Conservation (phyloP, 2,797 vertebrate genomes). For the Melanotaenia nigrans region DNA sequence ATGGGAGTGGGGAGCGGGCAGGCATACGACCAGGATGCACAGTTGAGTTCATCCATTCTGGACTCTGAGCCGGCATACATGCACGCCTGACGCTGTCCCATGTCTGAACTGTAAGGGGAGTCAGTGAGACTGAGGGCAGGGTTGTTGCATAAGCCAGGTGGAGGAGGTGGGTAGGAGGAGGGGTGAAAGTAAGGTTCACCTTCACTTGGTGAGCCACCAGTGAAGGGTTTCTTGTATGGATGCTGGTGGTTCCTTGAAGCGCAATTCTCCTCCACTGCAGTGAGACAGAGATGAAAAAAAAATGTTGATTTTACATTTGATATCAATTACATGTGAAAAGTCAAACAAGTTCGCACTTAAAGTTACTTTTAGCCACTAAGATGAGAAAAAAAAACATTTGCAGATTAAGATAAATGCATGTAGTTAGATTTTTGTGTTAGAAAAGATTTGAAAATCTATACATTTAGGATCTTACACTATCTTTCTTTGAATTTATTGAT, state of each 20-base stretch:
- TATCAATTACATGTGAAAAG: background rate
- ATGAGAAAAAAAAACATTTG: background rate
- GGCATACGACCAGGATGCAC: constrained; percentile 92
- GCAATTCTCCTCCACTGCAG: constrained; percentile 85
- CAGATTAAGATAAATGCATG: background rate
- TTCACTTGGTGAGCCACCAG: constrained; percentile 86
- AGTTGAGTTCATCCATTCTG: constrained; percentile 91
- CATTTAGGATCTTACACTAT: background rate
- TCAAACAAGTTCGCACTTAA: background rate
- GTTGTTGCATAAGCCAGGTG: constrained; percentile 73
- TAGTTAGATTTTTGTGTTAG: background rate
- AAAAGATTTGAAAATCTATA: background rate
- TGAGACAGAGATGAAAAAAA: constrained; percentile 44
- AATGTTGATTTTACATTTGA: constrained; percentile 19
- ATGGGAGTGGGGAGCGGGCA: constrained; percentile 89
- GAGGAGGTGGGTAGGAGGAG: constrained; percentile 85
- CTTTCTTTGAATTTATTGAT: background rate
- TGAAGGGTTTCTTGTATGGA: constrained; percentile 91
- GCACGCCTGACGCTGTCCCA: constrained; percentile 93
- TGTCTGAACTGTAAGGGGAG: constrained; percentile 89
- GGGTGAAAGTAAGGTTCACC: constrained; percentile 90
- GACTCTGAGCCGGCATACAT: constrained; percentile 92
- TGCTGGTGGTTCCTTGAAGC: constrained; percentile 83
- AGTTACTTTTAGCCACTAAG: background rate
- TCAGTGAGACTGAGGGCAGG: constrained; percentile 63